A percentile compares a stretch with the other conserved stretches of the same genome.
These are phyloP conservation scores for Drosophila rubida DNA, from an alignment of 2,888 invertebrate genomes.

Conservation along the genomic window DNA sequence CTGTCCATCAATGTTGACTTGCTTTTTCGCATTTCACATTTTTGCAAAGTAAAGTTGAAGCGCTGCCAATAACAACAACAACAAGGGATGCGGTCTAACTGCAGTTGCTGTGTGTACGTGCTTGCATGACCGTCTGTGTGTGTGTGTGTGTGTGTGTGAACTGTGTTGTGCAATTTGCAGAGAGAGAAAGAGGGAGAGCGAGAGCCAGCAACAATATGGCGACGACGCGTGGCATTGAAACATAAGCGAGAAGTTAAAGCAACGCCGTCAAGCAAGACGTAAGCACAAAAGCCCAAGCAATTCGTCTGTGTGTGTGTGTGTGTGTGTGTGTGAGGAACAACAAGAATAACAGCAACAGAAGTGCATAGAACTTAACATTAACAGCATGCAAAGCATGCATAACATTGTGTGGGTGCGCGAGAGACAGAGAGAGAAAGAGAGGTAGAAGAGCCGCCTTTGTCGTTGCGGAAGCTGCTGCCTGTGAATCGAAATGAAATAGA, in stretches of 20 bases:
- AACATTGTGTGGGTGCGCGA: not conserved
- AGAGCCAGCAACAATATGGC: constrained; percentile 19
- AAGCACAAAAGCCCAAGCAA: constrained; percentile 15
- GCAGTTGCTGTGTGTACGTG: constrained; percentile 17
- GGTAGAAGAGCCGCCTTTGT: not conserved
- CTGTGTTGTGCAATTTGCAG: constrained; percentile 46
- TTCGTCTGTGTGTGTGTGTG: constrained; percentile 10
- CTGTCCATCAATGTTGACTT: constrained; percentile 9
- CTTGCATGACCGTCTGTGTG: too few relatives aligned
- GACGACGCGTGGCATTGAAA: constrained; percentile 49
- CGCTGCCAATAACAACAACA: constrained; percentile 55
- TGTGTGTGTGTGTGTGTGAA: constrained; percentile 20
- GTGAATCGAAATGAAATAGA: not conserved
- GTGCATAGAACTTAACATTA: constrained; percentile 2
- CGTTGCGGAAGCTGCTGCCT: not conserved
- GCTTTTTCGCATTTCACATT: constrained; percentile 6
- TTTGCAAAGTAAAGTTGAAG: constrained; percentile 46
- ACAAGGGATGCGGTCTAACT: constrained; percentile 35
- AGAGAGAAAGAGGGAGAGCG: not conserved
- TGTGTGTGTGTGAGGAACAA: constrained; percentile 9
- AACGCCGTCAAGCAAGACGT: constrained; percentile 5
- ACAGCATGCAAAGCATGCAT: not conserved
- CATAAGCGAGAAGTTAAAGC: constrained; percentile 29
- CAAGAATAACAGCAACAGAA: constrained; percentile 10
- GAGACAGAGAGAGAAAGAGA: not conserved